Evolutionary conservation across 2,888 invertebrate species (phyloP).

Genomic region (Spisula solida): DNA sequence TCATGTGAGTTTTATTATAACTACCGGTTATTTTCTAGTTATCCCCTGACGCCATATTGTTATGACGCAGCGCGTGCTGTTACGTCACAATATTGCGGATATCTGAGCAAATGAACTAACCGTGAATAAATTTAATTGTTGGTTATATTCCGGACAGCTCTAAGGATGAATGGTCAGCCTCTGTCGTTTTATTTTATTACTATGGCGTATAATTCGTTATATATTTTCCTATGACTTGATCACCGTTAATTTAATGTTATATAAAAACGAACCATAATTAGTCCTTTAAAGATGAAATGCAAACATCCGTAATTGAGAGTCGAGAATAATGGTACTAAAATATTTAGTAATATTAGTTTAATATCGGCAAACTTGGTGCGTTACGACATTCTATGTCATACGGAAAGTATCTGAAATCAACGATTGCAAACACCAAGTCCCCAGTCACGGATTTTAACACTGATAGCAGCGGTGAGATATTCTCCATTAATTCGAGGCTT

Average conservation of each 20-base stretch:
- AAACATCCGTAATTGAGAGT: no score
- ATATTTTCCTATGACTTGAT: not conserved
- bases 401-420: no score
- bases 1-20: conserved; percentile 48
- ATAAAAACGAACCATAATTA: no score
- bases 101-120: conserved; percentile 35
- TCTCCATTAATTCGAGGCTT: no score
- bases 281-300: no score
- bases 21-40: conserved; percentile 31
- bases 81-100: conserved; percentile 62
- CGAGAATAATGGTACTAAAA: no score
- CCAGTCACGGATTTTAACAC: no score
- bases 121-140: conserved; percentile 39
- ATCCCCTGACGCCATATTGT: conserved; percentile 61
- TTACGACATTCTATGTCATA: no score
- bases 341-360: no score
- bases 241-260: not conserved
- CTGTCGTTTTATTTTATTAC: not conserved
- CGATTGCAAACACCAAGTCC: no score
- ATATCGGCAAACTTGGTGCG: no score
- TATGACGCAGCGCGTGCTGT: conserved; percentile 66
- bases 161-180: not conserved
- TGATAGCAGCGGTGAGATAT: no score
- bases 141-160: not conserved
- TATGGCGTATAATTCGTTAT: not conserved